Conservation (phyloP, 2,113 vertebrate species). For the Theropithecus gelada region DNA sequence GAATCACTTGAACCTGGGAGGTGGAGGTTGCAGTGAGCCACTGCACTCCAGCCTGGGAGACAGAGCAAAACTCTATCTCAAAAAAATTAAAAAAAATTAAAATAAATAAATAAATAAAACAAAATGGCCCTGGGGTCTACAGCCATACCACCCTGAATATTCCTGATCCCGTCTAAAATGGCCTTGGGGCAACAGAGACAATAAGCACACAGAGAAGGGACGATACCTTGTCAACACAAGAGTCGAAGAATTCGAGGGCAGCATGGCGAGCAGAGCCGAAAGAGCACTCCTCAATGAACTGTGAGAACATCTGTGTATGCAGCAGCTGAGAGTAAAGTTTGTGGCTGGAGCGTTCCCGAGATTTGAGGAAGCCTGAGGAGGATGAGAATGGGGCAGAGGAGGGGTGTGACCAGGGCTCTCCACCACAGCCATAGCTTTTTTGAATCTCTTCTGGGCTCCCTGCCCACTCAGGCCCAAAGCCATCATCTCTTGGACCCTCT, state of each 20-base stretch:
- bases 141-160: too few species aligned
- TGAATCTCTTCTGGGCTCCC: not conserved
- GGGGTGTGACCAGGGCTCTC: too few species aligned
- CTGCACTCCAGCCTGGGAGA: not conserved
- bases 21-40: not conserved
- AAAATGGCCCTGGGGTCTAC: not conserved
- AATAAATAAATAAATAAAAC: not conserved
- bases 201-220: not conserved
- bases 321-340: constrained; percentile 92
- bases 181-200: not conserved
- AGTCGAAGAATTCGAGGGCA: constrained; percentile 95
- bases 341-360: constrained; percentile 92
- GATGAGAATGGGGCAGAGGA: fast-evolving
- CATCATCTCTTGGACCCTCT: not conserved
- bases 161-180: not conserved
- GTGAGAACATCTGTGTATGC: constrained; percentile 95
- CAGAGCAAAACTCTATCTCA: not conserved
- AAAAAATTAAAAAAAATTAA: too few species aligned
- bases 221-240: constrained; percentile 92
- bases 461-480: not conserved
- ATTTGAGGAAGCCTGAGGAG: constrained; percentile 91
- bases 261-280: constrained; percentile 93
- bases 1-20: not conserved
- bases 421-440: not conserved
- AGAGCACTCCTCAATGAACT: constrained; percentile 97